These are phyloP conservation scores for Arctopsyche grandis DNA, from an alignment of 1,140 invertebrate species.

Conservation along the genomic window DNA sequence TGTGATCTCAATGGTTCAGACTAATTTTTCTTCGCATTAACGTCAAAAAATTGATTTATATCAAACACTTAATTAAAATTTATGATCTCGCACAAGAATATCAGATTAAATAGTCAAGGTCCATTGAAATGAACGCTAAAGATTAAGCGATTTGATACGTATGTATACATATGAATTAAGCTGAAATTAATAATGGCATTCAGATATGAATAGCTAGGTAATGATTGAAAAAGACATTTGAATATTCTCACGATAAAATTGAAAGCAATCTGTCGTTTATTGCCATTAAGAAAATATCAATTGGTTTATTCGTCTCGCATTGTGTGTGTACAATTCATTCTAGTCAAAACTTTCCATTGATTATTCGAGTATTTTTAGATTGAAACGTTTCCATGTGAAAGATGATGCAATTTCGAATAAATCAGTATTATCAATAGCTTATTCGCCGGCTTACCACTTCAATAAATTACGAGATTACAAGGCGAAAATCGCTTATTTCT, in stretches of 20 bases:
- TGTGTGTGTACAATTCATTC: too few species aligned
- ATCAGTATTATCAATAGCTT: neutral
- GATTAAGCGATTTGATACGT: neutral
- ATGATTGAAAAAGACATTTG: too few species aligned
- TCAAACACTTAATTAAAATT: constrained; percentile 2
- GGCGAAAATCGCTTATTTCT: constrained; percentile 7
- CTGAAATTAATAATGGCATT: neutral
- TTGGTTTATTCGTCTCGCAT: too few species aligned
- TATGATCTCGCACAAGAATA: constrained; percentile 5
- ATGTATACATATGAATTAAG: too few species aligned
- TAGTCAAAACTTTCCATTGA: neutral
- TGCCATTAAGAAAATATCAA: neutral
- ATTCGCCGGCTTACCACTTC: too few species aligned
- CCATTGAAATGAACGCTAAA: neutral
- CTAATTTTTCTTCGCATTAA: constrained; percentile 15
- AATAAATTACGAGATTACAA: constrained; percentile 31
- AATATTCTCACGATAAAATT: neutral
- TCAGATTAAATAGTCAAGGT: constrained; percentile 10
- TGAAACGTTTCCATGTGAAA: neutral
- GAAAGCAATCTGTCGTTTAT: neutral
- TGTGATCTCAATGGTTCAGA: neutral
- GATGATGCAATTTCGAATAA: neutral
- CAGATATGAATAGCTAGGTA: too few species aligned
- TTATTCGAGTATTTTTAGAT: neutral
- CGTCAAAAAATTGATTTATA: constrained; percentile 5